Conservation (phyloP, 2,113 vertebrate species). For the Eubucco bourcierii region DNA sequence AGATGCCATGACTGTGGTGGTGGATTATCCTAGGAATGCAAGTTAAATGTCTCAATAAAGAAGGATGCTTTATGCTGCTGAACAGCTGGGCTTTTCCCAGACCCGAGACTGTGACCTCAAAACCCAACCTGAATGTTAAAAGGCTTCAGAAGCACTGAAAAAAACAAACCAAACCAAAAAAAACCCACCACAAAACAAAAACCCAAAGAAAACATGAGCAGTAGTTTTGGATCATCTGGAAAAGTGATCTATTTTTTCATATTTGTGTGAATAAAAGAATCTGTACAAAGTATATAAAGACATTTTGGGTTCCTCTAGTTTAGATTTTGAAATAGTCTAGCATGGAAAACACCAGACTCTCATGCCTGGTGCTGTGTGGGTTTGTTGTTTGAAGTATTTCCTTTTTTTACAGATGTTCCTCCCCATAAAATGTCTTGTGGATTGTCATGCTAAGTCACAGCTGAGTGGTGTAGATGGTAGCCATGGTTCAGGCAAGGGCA, state of each 20-base stretch:
- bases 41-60: neutral
- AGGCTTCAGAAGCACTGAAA: neutral
- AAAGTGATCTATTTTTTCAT: neutral
- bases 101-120: constrained; percentile 22
- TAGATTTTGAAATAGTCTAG: neutral
- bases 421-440: neutral
- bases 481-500: neutral
- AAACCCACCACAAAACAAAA: too few relatives aligned
- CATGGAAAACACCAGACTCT: neutral
- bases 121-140: constrained; percentile 29
- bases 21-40: constrained; percentile 31
- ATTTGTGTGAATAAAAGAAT: neutral
- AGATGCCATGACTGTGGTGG: neutral
- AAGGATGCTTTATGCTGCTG: neutral
- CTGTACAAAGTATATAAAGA: neutral
- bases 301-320: neutral
- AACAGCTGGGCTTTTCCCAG: constrained; percentile 19
- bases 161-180: neutral
- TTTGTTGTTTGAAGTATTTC: neutral
- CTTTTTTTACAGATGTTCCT: neutral
- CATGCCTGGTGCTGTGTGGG: neutral
- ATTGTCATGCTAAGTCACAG: neutral
- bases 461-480: neutral
- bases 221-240: neutral
- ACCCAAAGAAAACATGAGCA: neutral